These are phyloP conservation scores for Alosa sapidissima DNA, from an alignment of 2,797 vertebrate genomes.

Conservation along the genomic window DNA sequence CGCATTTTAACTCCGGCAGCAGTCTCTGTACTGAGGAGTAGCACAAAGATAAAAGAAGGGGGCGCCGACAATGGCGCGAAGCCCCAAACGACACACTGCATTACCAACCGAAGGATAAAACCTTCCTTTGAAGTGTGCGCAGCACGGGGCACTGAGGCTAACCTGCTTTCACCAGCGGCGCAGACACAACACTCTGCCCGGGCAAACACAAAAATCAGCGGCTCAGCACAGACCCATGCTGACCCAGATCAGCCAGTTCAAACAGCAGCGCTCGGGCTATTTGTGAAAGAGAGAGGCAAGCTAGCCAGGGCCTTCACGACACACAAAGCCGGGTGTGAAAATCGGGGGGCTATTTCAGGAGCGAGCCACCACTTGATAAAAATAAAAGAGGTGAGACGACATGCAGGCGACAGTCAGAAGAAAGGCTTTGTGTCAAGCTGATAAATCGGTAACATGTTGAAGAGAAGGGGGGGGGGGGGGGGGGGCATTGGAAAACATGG, in stretches of 20 bases:
- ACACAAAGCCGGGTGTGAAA: conserved; percentile 17
- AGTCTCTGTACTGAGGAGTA: not conserved
- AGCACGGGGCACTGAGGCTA: not conserved
- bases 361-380: not conserved
- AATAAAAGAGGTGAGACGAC: not conserved
- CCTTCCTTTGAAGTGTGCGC: not conserved
- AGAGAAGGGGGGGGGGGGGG: not conserved
- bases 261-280: not conserved
- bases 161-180: not conserved
- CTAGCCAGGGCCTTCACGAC: not conserved
- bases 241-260: not conserved
- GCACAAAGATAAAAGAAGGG: not conserved
- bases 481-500: not conserved
- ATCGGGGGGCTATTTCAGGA: not conserved
- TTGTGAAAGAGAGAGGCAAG: not conserved
- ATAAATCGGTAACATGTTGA: not conserved
- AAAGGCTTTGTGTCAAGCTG: not conserved
- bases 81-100: not conserved
- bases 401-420: not conserved
- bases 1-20: not conserved
- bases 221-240: not conserved
- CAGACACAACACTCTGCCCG: not conserved
- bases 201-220: not conserved
- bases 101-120: not conserved
- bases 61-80: not conserved